phyloP scores from a whole-genome alignment of 2,113 vertebrate genomes.

The Panurus biarmicus region DNA sequence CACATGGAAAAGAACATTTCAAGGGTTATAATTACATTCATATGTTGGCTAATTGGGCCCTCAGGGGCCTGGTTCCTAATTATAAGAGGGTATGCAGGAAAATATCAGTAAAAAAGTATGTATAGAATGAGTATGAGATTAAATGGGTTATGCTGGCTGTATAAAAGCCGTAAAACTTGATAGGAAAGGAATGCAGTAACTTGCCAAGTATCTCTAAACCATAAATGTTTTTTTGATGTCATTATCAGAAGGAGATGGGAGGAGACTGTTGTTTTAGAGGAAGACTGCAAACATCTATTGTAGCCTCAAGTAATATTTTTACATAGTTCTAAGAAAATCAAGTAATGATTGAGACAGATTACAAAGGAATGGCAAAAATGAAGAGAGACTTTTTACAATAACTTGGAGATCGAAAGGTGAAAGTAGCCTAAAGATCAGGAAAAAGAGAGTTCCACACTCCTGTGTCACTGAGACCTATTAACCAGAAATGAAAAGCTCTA shows the following conservation, averaged over 20 bases:
- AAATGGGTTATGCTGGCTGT: slow-evolving; percentile 58
- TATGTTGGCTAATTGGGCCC: slow-evolving; percentile 76
- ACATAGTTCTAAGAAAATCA: background rate
- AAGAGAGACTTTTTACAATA: background rate
- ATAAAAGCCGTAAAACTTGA: slow-evolving; percentile 74
- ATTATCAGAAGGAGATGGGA: slow-evolving; percentile 49
- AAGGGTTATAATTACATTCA: slow-evolving; percentile 74
- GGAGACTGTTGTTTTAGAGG: slow-evolving; percentile 27
- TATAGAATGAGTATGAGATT: slow-evolving; percentile 70
- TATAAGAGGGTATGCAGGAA: slow-evolving; percentile 64
- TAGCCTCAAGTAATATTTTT: slow-evolving; percentile 16
- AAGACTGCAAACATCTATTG: background rate
- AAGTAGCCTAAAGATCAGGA: background rate
- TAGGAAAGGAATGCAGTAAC: slow-evolving; percentile 61
- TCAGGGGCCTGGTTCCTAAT: slow-evolving; percentile 71
- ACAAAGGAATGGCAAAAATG: background rate
- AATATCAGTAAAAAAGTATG: slow-evolving; percentile 59
- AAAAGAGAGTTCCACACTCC: background rate
- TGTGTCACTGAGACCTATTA: background rate
- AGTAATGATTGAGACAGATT: background rate
- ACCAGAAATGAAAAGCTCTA: slow-evolving; percentile 1
- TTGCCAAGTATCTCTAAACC: slow-evolving; percentile 53
- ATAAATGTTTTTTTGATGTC: slow-evolving; percentile 34
- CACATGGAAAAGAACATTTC: slow-evolving; percentile 63
- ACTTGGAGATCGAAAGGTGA: background rate